Evolutionary conservation across 2,113 vertebrate genomes (phyloP).

Genomic region (Archilochus colubris): DNA sequence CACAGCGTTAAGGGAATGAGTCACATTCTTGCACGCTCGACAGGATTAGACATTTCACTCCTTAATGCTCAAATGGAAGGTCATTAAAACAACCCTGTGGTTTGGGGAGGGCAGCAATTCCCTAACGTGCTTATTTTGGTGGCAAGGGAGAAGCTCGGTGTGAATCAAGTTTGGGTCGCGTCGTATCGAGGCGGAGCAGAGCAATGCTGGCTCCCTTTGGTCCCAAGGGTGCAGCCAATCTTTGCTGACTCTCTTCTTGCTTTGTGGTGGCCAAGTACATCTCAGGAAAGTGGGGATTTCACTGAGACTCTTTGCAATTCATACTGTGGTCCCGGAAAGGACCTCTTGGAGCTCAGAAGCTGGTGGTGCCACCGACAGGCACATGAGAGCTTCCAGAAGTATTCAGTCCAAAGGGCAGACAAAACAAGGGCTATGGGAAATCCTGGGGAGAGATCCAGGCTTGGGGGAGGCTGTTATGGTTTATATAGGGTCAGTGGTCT

Average conservation of each 20-base stretch:
- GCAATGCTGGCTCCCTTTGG: neutral
- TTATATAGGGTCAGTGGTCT: neutral
- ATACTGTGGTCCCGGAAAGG: neutral
- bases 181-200: neutral
- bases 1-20: neutral
- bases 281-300: neutral
- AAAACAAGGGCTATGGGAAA: neutral
- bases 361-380: neutral
- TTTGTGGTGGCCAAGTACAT: neutral
- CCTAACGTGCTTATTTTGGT: constrained; percentile 42
- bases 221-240: neutral
- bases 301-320: neutral
- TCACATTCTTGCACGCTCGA: constrained; percentile 35
- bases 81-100: constrained; percentile 51
- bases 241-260: neutral
- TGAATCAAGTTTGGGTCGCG: neutral
- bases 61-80: constrained; percentile 49
- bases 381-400: neutral
- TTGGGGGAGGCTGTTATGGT: neutral
- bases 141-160: constrained; percentile 1
- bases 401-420: fast-evolving
- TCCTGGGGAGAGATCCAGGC: neutral
- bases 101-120: constrained; percentile 29
- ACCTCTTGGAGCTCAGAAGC: neutral
- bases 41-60: constrained; percentile 63